Percentiles rank a stretch among this genome's conserved stretches.
Conservation (phyloP, 2,888 invertebrate species). For the Lithophane semibrunnea region DNA sequence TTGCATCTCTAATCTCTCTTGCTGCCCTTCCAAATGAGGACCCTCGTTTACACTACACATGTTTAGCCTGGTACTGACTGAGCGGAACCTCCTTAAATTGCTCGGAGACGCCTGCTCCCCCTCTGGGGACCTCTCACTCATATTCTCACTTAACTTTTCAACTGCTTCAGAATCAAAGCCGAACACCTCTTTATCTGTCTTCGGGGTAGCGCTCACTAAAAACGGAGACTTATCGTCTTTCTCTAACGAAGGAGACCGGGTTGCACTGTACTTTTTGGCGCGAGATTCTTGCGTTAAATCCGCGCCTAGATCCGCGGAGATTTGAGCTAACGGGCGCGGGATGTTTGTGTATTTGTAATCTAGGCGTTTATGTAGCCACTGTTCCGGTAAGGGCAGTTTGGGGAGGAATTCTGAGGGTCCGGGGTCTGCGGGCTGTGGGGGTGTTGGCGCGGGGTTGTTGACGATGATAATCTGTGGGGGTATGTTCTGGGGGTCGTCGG, state of each 20-base stretch:
- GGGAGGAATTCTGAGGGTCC: constrained; percentile 76
- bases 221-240: constrained; percentile 89
- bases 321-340: constrained; percentile 83
- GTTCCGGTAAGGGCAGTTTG: constrained; percentile 84
- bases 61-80: constrained; percentile 85
- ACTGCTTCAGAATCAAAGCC: constrained; percentile 82
- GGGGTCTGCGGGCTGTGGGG: constrained; percentile 65
- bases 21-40: constrained; percentile 77
- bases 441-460: constrained; percentile 65
- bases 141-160: constrained; percentile 74
- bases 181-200: constrained; percentile 83
- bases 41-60: constrained; percentile 83
- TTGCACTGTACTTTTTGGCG: constrained; percentile 86
- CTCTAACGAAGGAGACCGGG: constrained; percentile 88
- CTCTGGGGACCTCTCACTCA: constrained; percentile 77
- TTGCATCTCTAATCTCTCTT: constrained; percentile 84
- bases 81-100: constrained; percentile 82
- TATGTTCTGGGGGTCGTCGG: constrained; percentile 66
- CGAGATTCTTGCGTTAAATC: constrained; percentile 80
- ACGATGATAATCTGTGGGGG: constrained; percentile 71
- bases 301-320: constrained; percentile 80
- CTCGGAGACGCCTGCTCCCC: constrained; percentile 80
- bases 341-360: constrained; percentile 85
- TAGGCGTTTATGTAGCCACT: constrained; percentile 85
- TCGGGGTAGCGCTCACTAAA: constrained; percentile 72